phyloP scores from a whole-genome alignment of 1,140 invertebrate genomes.

The Trinorchestia longiramus region DNA sequence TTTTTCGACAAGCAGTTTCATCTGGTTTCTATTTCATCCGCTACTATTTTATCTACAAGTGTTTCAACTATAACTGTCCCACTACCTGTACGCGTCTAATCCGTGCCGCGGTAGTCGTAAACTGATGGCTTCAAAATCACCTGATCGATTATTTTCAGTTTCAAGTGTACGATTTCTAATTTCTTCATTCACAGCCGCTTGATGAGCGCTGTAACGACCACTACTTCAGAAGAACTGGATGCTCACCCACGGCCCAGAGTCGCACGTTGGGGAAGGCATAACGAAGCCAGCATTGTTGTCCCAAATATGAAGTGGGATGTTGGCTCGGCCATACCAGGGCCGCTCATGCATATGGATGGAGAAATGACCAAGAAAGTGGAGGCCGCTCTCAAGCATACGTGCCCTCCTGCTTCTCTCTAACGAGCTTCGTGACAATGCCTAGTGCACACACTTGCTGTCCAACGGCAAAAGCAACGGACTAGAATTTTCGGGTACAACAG shows the following conservation, averaged over 20 bases:
- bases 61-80: neutral
- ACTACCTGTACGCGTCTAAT: neutral
- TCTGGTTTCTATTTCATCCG: neutral
- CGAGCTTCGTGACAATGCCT: neutral
- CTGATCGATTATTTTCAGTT: neutral
- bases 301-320: neutral
- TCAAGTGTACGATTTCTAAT: neutral
- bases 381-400: neutral
- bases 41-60: neutral
- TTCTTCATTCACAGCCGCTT: neutral
- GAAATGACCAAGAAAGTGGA: neutral
- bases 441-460: neutral
- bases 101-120: neutral
- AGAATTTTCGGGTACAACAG: neutral
- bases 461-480: neutral
- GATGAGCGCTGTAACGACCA: neutral
- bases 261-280: neutral
- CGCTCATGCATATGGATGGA: slow-evolving; percentile 45
- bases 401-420: neutral
- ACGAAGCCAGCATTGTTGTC: slow-evolving; percentile 34
- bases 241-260: neutral
- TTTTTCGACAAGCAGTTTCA: neutral
- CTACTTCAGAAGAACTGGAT: neutral
- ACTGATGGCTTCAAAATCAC: neutral
- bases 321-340: neutral